A percentile compares a stretch with the other conserved stretches of the same genome.
These are phyloP conservation scores for Microcebus murinus DNA, from an alignment of 2,113 vertebrate genomes.

Conservation along the genomic window DNA sequence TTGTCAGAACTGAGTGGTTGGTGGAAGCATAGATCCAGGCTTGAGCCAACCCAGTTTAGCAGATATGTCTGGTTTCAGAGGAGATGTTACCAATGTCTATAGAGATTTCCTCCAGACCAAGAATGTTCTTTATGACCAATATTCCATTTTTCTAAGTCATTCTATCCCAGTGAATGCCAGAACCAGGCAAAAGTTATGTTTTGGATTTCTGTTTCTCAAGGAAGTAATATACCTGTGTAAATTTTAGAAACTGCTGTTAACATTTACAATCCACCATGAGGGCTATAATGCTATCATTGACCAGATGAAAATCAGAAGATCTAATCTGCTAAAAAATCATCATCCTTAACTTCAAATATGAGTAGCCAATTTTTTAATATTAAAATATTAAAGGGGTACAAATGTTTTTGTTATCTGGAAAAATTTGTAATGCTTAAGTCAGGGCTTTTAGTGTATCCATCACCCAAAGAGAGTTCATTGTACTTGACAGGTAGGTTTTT, in stretches of 20 bases:
- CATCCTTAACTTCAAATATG: background rate
- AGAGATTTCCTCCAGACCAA: background rate
- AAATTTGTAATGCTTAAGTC: too few relatives aligned
- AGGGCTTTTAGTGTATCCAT: too few relatives aligned
- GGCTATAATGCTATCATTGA: background rate
- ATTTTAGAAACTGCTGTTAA: background rate
- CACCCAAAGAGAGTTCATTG: too few relatives aligned
- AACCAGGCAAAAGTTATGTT: background rate
- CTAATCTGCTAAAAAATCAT: background rate
- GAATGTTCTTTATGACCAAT: background rate
- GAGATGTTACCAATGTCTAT: background rate
- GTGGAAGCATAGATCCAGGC: background rate
- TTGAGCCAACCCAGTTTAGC: background rate
- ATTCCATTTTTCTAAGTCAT: background rate
- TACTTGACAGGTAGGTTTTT: too few relatives aligned
- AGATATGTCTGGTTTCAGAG: background rate
- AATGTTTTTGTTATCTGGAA: too few relatives aligned
- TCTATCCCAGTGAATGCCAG: background rate
- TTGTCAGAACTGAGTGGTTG: background rate
- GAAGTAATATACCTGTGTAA: background rate
- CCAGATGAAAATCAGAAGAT: background rate
- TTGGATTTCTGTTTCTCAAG: background rate
- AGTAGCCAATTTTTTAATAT: background rate
- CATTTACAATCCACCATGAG: background rate
- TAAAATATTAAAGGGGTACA: too few relatives aligned